Percentiles rank a stretch among this genome's conserved stretches.
These are phyloP conservation scores for Macrobrachium nipponense DNA, from an alignment of 1,140 invertebrate genomes.

Conservation along the genomic window DNA sequence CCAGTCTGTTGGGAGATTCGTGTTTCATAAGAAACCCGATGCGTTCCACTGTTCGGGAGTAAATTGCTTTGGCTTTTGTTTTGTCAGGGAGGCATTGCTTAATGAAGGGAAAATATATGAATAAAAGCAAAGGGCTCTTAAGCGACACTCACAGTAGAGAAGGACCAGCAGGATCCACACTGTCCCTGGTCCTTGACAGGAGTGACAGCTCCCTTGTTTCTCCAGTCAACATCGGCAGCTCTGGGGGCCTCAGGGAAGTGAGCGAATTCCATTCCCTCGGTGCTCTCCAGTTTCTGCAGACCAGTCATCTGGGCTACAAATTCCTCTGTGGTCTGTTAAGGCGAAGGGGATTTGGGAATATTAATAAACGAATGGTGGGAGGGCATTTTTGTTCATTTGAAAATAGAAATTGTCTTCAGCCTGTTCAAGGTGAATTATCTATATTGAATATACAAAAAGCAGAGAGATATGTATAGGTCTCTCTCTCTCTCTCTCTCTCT, in stretches of 20 bases:
- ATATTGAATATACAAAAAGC: neutral
- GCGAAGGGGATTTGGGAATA: too few species aligned
- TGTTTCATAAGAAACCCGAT: neutral
- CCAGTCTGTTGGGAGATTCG: constrained; percentile 80
- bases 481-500: neutral
- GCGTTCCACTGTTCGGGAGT: neutral
- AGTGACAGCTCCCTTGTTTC: constrained; percentile 68
- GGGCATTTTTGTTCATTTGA: too few species aligned
- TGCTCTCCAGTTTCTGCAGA: neutral
- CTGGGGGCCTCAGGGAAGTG: neutral
- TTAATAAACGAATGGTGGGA: too few species aligned
- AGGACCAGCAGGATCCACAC: constrained; percentile 70
- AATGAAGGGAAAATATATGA: too few species aligned
- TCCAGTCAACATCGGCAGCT: constrained; percentile 68
- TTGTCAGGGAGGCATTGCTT: too few species aligned
- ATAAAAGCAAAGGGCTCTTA: too few species aligned
- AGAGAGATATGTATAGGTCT: neutral
- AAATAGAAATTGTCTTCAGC: neutral
- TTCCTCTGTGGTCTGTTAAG: too few species aligned
- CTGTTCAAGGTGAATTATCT: neutral
- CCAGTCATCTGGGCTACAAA: neutral
- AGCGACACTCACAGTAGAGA: constrained; percentile 63
- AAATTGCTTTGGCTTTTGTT: too few species aligned
- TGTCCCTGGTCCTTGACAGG: constrained; percentile 69
- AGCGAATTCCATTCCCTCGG: neutral